Base-by-base conservation (phyloP, 35 echinoderm and acorn worm species). In the Eucidaris tribuloides region DNA sequence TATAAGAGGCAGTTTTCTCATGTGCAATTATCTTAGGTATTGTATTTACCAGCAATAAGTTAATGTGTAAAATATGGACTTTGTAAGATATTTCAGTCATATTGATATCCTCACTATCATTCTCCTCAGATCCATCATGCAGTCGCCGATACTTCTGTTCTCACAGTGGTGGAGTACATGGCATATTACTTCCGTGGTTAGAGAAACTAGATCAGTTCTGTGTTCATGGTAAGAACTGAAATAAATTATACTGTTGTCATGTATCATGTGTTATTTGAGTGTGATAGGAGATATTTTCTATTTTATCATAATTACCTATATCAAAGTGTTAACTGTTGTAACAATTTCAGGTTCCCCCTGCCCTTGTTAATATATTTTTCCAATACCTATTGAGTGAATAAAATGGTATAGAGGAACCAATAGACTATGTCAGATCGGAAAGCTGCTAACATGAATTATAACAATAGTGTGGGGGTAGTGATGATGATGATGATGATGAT, bases 121-220 rank as follows among this genome's bases (percentile, higher is more conserved):
- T 88, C 3, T 65, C 61, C 2, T 31, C 31, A 83, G 64, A 83
- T 86, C 52, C 50, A 65, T 81, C 78, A 4, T 38, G 27, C 33
- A 81, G 35, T 60, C 79, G 81, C 40, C 68, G 58, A 5, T 99
- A 80, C 79, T 92, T 90, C 83, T 99, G 96, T 76, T 93, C 90
- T 15, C 96, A 99, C 71, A 88, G 83, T 65, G 96, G 91, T 62
- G 96, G 96, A 22, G 82, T 99, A 11, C 96, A 99, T 41, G 58
- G 77, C 76, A 39, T 99, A 0, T 78, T 83, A 14, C 61, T 99
- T 45, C 77, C 96, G 33, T 99, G 96, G 96, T 45, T 93, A 23
- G 70, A 90, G 68, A 93, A 93, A 46, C 78, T 99, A 43, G 82
- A 90, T 44, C 76, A 78, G 14, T 93, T 93, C 50, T 99, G 91